Evolutionary conservation across 2,797 vertebrate genomes (phyloP), one percentile per base, ranked within the genome.

Genomic region (Enteromius fasciolatus): DNA sequence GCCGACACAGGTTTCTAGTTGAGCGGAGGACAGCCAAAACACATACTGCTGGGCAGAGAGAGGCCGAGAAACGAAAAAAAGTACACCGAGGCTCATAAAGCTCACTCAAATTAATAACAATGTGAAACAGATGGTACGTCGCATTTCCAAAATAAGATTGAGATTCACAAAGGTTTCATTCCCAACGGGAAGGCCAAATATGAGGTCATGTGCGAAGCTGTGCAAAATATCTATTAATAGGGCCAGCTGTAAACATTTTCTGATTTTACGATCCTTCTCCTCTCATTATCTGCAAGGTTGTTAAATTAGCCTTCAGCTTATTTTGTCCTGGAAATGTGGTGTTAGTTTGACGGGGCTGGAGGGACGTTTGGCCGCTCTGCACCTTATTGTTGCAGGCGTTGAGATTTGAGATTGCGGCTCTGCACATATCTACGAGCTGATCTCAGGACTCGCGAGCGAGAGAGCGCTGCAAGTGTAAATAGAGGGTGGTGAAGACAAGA

Each of bases 191-290:
- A 86, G 86, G 90, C 91, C 92, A 93, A 89, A 79, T 57, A 87
- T 93, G 92, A 94, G 88, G 90, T 94, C 90, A 92, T 89, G 78
- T 89, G 89, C 86, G 78, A 89, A 80, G 85, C 88, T 93, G 90
- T 88, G 90, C 86, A 89, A 87, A 91, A 89, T 80, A 86, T 91
- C 91, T 92, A 92, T 91, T 92, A 92, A 93, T 89, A 91, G 91
- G 73, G 69, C 84, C 90, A 90, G 86, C 89, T 92, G 88, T 87
- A 89, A 92, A 88, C 89, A 81, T 89, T 83, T 85, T 72, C 39
- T 4, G 33, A 77, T 86, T 86, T 86, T 85, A 83, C 59, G 46
- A 85, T 90, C 78, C 90, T 91, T 90, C 90, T 91, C 83, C 85
- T 89, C 87, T 90, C 50, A 87, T 92, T 93, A 91, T 93, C 90